Base-by-base conservation (phyloP, 2,113 vertebrate genomes). In the Emberiza fucata region DNA sequence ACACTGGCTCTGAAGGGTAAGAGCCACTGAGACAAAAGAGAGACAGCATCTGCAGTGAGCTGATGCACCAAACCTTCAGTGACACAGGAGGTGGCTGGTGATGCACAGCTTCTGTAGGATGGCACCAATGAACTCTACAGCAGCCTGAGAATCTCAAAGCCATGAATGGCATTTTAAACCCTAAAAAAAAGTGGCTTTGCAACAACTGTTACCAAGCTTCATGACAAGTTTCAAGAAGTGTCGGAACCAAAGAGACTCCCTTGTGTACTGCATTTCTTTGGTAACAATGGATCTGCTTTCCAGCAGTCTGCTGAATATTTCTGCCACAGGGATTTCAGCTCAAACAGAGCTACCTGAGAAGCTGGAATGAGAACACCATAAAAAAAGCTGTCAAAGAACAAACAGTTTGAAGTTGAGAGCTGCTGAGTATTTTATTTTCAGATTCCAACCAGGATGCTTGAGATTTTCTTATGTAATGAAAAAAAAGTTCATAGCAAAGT, bases 61-160 rank as follows among this genome's bases (percentile, higher is more conserved):
- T 56, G 54, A 57, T 37, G 42, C 14, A 48, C 14, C n/a, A 50
- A 78, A 29, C 56, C 39, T 42, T 39, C 75, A 64, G 33, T 22
- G 28, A 60, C 29, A 56, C 11, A 40, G 40, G 20, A 77, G 20
- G 39, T 21, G 37, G 44, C 21, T 48, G 23, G 19, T 8, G 48
- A 63, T 27, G 44, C 48, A 72, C 40, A 56, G 28, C 25, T 82
- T 72, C 51, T 57, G 4, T 1, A 51, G 8, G 2, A 59, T 56
- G 57, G 18, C 54, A 51, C 4, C 0, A 0, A 0, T 11, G 25
- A 91, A 15, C 56, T 75, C 65, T 50, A 23, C 0, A 2, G 56
- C 1, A 13, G 79, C 48, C 44, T 23, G 5, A 90, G 53, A 72
- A 56, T 42, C 70, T 71, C 35, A 24, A 42, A 76, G 44, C 20